A percentile compares a stretch with the other conserved stretches of the same genome.
phyloP scores from a whole-genome alignment of 2,888 invertebrate species.

The Mayetiola destructor region DNA sequence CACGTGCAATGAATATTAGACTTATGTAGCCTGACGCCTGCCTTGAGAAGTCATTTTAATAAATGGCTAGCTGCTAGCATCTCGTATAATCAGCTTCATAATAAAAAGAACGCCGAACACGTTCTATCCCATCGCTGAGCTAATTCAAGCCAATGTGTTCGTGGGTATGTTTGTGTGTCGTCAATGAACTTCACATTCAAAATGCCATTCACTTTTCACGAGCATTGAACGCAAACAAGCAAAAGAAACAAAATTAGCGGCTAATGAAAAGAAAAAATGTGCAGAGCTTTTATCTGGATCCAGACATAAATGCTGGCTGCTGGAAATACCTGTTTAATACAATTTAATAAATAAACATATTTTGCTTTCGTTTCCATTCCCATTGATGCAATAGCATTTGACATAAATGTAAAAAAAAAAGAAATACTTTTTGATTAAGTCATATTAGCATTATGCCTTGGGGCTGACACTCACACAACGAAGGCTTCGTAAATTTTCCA shows the following conservation, averaged over 20 bases:
- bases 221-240: not conserved
- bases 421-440: conserved; percentile 6
- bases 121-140: not conserved
- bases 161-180: too few species aligned
- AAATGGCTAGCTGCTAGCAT: conserved; percentile 11
- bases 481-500: too few species aligned
- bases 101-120: conserved; percentile 10
- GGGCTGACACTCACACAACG: too few species aligned
- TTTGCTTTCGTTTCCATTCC: not conserved
- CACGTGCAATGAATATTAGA: conserved; percentile 1
- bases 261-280: not conserved
- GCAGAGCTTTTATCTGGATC: not conserved
- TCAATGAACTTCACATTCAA: not conserved
- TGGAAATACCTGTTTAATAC: not conserved
- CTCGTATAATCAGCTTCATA: conserved; percentile 1
- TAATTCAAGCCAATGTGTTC: too few species aligned
- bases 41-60: conserved; percentile 9
- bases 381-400: not conserved
- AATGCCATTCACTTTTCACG: not conserved
- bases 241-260: not conserved
- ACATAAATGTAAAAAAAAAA: too few species aligned
- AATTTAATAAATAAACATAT: conserved; percentile 9
- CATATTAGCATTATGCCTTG: conserved; percentile 8
- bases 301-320: not conserved
- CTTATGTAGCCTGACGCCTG: too few species aligned